Evolutionary conservation across 2,888 invertebrate species (phyloP).

Genomic region (Merodon equestris): DNA sequence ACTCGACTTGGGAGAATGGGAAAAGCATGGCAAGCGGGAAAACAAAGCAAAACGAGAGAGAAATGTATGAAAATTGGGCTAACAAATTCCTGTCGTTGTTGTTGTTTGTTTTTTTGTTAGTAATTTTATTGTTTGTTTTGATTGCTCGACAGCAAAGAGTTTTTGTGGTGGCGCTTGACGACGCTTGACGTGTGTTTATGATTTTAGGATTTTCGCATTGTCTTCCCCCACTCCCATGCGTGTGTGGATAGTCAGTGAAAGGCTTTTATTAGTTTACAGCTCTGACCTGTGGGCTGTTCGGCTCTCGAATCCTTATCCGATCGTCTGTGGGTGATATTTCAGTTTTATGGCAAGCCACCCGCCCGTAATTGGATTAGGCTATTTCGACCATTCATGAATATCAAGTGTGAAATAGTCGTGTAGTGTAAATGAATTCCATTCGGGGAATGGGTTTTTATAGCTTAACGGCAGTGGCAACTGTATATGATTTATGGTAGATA

Average conservation of each 20-base stretch:
- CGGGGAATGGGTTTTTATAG: slow-evolving; percentile 51
- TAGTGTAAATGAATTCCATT: slow-evolving; percentile 50
- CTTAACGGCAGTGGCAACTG: slow-evolving; percentile 14
- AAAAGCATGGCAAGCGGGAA: slow-evolving; percentile 2
- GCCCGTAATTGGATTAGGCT: slow-evolving; percentile 61
- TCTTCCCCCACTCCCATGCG: slow-evolving; percentile 20
- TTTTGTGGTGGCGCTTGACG: slow-evolving; percentile 24
- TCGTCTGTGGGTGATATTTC: slow-evolving; percentile 35
- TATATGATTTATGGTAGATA: slow-evolving; percentile 59
- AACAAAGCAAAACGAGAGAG: neutral
- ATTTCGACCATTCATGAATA: slow-evolving; percentile 59
- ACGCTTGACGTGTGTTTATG: slow-evolving; percentile 59
- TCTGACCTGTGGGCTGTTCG: neutral
- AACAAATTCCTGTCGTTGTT: slow-evolving; percentile 14
- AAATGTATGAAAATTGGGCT: slow-evolving; percentile 35
- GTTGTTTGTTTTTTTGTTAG: slow-evolving; percentile 57
- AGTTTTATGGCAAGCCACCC: slow-evolving; percentile 39
- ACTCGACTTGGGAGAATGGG: slow-evolving; percentile 17
- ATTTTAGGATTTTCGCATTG: slow-evolving; percentile 47
- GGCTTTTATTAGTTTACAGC: slow-evolving; percentile 46
- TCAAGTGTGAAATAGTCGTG: slow-evolving; percentile 63
- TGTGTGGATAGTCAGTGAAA: neutral
- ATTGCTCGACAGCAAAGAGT: slow-evolving; percentile 50
- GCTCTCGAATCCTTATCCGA: neutral
- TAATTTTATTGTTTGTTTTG: slow-evolving; percentile 69